These are phyloP conservation scores for Beaufortia kweichowensis DNA, from an alignment of 2,113 vertebrate species.

Conservation along the genomic window DNA sequence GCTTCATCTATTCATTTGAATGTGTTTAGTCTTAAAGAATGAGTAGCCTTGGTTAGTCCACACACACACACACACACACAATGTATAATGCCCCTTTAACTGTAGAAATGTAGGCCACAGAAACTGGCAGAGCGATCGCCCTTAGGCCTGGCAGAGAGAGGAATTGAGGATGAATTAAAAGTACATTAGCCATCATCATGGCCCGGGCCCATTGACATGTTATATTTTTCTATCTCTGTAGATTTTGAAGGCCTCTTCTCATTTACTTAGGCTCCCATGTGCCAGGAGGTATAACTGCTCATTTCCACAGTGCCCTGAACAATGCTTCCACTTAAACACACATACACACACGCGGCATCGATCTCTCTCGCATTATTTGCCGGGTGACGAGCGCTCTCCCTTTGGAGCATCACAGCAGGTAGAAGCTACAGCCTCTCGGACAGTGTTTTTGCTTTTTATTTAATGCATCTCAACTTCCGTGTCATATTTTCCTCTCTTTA, in stretches of 20 bases:
- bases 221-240: conserved; percentile 40
- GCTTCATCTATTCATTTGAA: conserved; percentile 39
- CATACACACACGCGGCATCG: conserved; percentile 29
- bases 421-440: conserved; percentile 45
- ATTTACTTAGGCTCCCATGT: conserved; percentile 46
- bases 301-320: conserved; percentile 44
- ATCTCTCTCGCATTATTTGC: conserved; percentile 24
- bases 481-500: conserved; percentile 77
- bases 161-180: conserved; percentile 73
- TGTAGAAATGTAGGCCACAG: conserved; percentile 68
- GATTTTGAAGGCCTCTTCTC: conserved; percentile 45
- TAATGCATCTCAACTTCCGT: conserved; percentile 71
- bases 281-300: conserved; percentile 52
- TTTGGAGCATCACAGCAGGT: conserved; percentile 50
- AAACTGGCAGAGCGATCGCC: conserved; percentile 59
- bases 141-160: conserved; percentile 53
- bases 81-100: conserved; percentile 48
- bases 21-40: conserved; percentile 31
- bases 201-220: conserved; percentile 57
- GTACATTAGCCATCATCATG: conserved; percentile 74
- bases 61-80: conserved; percentile 12
- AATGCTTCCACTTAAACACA: conserved; percentile 43
- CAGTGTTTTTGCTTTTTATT: conserved; percentile 73
- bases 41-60: conserved; percentile 34
- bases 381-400: conserved; percentile 30